Percentiles rank a stretch among this genome's conserved stretches.
Evolutionary conservation across 2,888 invertebrate species (phyloP).

Genomic region (Plusia festucae): DNA sequence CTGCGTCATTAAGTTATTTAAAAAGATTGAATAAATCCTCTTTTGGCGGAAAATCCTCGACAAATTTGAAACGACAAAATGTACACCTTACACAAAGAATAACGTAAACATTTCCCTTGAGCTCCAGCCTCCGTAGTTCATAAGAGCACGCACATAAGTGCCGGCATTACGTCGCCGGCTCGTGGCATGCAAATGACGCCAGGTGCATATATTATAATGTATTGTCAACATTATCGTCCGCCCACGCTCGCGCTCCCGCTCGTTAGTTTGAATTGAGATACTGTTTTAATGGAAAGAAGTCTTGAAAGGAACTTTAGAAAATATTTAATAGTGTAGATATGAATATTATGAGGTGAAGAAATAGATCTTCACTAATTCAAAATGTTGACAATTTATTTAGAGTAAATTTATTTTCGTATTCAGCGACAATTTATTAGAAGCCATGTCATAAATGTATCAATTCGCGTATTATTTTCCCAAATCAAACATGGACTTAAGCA

Average conservation of each 20-base stretch:
- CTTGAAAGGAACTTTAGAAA: too few relatives aligned
- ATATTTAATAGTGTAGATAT: too few relatives aligned
- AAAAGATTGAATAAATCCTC: too few relatives aligned
- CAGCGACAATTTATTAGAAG: too few relatives aligned
- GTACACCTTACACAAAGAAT: background rate
- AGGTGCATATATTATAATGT: conserved; percentile 24
- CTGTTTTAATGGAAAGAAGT: conserved; percentile 15
- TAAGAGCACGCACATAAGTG: conserved; percentile 37
- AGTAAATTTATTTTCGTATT: too few relatives aligned
- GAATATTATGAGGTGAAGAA: too few relatives aligned
- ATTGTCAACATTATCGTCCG: conserved; percentile 31
- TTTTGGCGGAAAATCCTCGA: background rate
- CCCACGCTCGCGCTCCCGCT: conserved; percentile 55
- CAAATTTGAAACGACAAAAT: background rate
- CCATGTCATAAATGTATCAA: too few relatives aligned
- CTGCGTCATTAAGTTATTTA: too few relatives aligned
- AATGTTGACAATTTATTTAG: too few relatives aligned
- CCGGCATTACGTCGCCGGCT: conserved; percentile 1
- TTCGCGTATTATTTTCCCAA: too few relatives aligned
- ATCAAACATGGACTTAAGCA: too few relatives aligned
- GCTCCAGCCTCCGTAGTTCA: conserved; percentile 13
- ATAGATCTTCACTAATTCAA: too few relatives aligned
- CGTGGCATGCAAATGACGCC: conserved; percentile 46
- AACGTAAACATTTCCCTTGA: background rate
- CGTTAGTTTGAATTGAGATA: conserved; percentile 41